Evolutionary conservation across 35 echinoderm and acorn worm species (phyloP).

Genomic region (Patiria miniata): DNA sequence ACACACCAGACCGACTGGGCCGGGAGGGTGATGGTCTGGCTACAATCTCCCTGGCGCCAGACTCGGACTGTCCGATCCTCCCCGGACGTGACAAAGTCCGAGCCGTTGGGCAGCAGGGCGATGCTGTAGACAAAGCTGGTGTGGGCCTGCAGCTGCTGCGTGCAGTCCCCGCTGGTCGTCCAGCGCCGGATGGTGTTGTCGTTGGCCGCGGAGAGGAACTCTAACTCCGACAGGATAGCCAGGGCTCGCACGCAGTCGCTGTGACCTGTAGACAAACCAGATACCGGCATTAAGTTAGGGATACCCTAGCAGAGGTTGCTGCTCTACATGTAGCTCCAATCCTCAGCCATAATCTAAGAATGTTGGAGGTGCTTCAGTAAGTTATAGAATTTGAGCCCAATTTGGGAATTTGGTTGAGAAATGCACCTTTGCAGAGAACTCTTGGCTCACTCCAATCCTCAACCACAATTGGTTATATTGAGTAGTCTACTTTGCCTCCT

Average conservation of each 20-base stretch:
- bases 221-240: conserved; percentile 76
- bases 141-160: conserved; percentile 77
- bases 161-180: conserved; percentile 84
- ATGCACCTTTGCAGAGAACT: too few species aligned
- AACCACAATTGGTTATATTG: too few species aligned
- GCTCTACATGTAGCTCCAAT: too few species aligned
- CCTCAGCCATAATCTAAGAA: too few species aligned
- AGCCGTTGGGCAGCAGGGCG: conserved; percentile 60
- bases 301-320: too few species aligned
- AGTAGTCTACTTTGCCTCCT: too few species aligned
- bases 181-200: conserved; percentile 87
- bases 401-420: too few species aligned
- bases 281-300: too few species aligned
- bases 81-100: conserved; percentile 81
- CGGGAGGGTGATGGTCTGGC: conserved; percentile 85
- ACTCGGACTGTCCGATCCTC: conserved; percentile 90
- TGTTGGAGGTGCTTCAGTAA: too few species aligned
- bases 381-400: too few species aligned
- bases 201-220: conserved; percentile 91
- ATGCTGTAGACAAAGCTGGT: conserved; percentile 89
- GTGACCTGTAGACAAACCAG: conserved; percentile 68
- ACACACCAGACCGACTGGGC: conserved; percentile 95
- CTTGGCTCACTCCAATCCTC: too few species aligned
- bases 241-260: conserved; percentile 83
- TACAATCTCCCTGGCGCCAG: conserved; percentile 72